phyloP scores from a whole-genome alignment of 2,888 invertebrate species.

The Margaritifera margaritifera region DNA sequence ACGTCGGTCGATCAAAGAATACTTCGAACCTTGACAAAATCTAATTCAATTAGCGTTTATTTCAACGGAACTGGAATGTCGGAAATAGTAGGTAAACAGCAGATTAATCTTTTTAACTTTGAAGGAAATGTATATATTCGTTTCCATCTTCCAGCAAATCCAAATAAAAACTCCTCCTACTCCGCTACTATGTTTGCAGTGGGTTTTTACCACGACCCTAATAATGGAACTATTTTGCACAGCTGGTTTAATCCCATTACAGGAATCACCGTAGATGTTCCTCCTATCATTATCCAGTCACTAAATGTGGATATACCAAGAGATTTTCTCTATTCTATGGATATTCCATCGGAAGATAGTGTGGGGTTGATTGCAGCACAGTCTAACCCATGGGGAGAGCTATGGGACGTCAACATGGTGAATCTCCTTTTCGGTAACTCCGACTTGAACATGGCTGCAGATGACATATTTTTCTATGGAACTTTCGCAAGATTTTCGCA shows the following conservation, averaged over 20 bases:
- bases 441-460: conserved; percentile 4
- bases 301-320: conserved; percentile 19
- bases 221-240: conserved; percentile 13
- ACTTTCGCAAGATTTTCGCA: conserved; percentile 27
- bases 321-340: conserved; percentile 32
- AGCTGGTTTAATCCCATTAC: conserved; percentile 37
- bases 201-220: conserved; percentile 13
- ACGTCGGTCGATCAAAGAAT: conserved; percentile 32
- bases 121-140: conserved; percentile 18
- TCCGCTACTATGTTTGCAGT: background rate
- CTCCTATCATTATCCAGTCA: background rate
- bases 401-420: conserved; percentile 29
- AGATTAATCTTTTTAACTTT: conserved; percentile 23
- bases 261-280: conserved; percentile 19
- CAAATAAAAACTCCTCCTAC: background rate
- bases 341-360: conserved; percentile 20
- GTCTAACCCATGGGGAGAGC: conserved; percentile 13
- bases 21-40: conserved; percentile 14
- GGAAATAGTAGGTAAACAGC: conserved; percentile 32
- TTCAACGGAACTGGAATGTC: conserved; percentile 37
- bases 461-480: conserved; percentile 26
- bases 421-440: conserved; percentile 27
- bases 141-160: conserved; percentile 7
- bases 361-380: conserved; percentile 30
- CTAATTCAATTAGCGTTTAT: conserved; percentile 5